Conservation (phyloP, 2,113 vertebrate species). For the Lucifuga dentata region DNA sequence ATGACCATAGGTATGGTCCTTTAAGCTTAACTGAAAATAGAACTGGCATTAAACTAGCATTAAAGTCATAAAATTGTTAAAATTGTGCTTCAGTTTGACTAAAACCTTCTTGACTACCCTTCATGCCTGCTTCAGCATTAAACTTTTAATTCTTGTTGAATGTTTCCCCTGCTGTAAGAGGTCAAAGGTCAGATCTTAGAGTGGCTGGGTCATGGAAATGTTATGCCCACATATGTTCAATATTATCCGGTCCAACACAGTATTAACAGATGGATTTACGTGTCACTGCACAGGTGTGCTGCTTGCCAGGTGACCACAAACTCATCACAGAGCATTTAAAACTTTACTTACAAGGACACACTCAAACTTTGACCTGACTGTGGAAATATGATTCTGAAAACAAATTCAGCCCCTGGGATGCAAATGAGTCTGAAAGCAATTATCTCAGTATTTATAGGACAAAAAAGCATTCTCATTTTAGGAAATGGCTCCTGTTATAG, state of each 20-base stretch:
- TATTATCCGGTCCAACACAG: conserved; percentile 5
- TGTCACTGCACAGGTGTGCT: background rate
- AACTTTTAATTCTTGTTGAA: background rate
- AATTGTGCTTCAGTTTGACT: no score
- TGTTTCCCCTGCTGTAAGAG: no score
- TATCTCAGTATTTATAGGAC: conserved; percentile 28
- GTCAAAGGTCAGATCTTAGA: conserved; percentile 12
- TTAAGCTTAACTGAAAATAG: no score
- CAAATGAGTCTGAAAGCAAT: background rate
- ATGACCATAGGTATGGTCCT: no score
- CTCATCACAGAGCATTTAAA: background rate
- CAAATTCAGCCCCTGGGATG: background rate
- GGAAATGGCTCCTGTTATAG: background rate
- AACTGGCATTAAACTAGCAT: no score
- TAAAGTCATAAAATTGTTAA: no score
- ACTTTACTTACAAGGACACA: background rate
- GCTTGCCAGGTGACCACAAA: background rate
- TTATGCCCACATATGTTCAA: conserved; percentile 15
- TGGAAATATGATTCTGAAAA: background rate
- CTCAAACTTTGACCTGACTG: background rate
- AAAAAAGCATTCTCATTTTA: conserved; percentile 19
- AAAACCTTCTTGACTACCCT: conserved; percentile 35
- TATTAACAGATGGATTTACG: background rate
- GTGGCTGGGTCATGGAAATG: background rate
- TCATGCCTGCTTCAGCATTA: background rate